Percentiles rank a stretch among this genome's conserved stretches.
Evolutionary conservation across 2,113 vertebrate genomes (phyloP).

Genomic region (Megaceryle maxima): DNA sequence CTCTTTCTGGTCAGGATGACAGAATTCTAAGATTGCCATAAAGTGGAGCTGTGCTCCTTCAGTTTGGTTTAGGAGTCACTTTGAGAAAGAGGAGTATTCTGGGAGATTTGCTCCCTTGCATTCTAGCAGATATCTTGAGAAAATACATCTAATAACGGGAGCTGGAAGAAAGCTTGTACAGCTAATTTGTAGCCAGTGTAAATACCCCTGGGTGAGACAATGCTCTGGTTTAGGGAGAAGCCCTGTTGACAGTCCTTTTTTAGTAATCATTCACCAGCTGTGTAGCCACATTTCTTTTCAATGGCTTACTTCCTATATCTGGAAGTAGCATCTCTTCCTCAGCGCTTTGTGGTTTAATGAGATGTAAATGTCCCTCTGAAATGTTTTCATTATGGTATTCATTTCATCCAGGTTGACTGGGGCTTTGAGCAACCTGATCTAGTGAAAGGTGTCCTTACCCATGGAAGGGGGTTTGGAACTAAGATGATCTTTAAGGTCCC

Average conservation of each 20-base stretch:
- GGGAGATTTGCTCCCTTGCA: not conserved
- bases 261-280: not conserved
- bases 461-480: not conserved
- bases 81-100: not conserved
- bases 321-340: not conserved
- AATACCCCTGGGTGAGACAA: not conserved
- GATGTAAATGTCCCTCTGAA: not conserved
- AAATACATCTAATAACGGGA: not conserved
- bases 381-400: not conserved
- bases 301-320: not conserved
- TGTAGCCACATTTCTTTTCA: not conserved
- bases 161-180: not conserved
- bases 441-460: not conserved
- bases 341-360: not conserved
- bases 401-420: not conserved
- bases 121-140: not conserved
- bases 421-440: not conserved
- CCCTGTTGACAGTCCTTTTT: not conserved
- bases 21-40: not conserved
- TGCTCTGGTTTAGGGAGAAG: not conserved
- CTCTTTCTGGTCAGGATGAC: not conserved
- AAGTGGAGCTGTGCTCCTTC: not conserved
- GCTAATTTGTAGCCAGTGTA: not conserved
- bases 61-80: not conserved
- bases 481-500: not conserved